Conservation (phyloP, 1,140 invertebrate species). For the Nebria ingens region DNA sequence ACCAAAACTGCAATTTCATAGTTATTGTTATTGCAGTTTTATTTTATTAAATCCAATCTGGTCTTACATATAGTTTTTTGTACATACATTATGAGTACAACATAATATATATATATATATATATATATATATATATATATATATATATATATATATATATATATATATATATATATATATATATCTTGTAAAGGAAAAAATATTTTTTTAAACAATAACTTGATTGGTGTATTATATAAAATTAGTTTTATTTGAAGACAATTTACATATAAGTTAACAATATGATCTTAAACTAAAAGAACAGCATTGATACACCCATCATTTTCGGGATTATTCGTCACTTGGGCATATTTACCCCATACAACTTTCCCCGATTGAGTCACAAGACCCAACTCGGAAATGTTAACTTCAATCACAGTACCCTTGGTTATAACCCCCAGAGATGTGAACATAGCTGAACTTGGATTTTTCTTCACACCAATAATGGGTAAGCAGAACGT, state of each 20-base stretch:
- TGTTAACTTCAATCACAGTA: constrained; percentile 95
- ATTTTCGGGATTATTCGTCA: constrained; percentile 99
- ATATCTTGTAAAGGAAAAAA: no score
- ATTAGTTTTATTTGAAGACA: constrained; percentile 6
- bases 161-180: no score
- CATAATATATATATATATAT: no score
- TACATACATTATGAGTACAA: no score
- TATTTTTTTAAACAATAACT: constrained; percentile 10
- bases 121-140: no score
- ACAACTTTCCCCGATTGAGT: constrained; percentile 99
- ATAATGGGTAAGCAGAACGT: constrained; percentile 98
- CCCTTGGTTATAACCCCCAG: constrained; percentile 98
- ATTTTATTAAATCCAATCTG: no score
- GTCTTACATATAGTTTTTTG: no score
- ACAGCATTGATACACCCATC: constrained; percentile 99
- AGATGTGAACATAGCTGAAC: constrained; percentile 91
- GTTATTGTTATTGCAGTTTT: constrained; percentile 3
- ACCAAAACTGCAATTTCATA: no score
- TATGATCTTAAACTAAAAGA: constrained; percentile 71
- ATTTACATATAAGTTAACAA: constrained; percentile 18
- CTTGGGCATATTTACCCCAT: constrained; percentile 99
- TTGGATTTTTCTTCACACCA: constrained; percentile 99
- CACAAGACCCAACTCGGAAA: constrained; percentile 96
- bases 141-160: no score
- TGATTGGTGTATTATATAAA: constrained; percentile 12